These are phyloP conservation scores for Mionectes olivaceus DNA, from an alignment of 2,797 vertebrate genomes.

Conservation along the genomic window DNA sequence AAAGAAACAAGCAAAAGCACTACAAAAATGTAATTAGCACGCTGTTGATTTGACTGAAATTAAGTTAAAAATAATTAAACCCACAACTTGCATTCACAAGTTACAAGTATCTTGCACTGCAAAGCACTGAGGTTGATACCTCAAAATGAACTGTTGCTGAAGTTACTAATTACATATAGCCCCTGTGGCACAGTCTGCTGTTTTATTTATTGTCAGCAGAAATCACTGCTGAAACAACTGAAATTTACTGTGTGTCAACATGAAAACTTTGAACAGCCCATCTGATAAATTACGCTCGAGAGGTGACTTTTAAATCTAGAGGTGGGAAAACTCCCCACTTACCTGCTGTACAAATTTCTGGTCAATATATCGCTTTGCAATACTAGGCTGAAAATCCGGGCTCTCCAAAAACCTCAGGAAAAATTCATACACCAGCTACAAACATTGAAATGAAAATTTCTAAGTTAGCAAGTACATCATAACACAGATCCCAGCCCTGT, in stretches of 20 bases:
- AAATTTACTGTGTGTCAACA: background rate
- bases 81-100: background rate
- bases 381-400: constrained; percentile 96
- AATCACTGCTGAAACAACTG: background rate
- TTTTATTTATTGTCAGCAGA: background rate
- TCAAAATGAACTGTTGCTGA: background rate
- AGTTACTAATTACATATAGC: background rate
- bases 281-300: background rate
- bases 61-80: background rate
- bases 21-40: background rate
- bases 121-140: background rate
- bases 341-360: constrained; percentile 99
- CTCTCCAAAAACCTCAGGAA: constrained; percentile 97
- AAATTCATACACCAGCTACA: constrained; percentile 97
- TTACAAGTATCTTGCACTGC: background rate
- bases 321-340: background rate
- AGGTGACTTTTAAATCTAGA: background rate
- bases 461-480: background rate
- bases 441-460: constrained; percentile 31
- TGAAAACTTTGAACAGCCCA: background rate
- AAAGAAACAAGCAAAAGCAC: background rate
- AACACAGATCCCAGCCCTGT: background rate
- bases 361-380: constrained; percentile 94
- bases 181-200: background rate
- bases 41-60: background rate